Evolutionary conservation across 2,797 vertebrate species (phyloP).

Genomic region (Galagoides demidoff): DNA sequence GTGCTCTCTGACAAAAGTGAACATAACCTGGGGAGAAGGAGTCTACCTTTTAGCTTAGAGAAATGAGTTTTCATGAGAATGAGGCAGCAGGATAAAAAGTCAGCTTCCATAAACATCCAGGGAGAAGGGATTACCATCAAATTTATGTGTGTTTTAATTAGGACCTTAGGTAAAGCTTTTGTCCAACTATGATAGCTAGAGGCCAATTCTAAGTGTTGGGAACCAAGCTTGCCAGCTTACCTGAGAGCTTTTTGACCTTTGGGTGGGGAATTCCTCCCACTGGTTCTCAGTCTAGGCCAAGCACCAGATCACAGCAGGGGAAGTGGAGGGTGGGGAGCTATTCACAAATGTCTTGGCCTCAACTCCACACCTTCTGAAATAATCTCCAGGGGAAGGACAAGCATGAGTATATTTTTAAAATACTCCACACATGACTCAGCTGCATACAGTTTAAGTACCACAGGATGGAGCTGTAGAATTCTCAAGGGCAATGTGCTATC

Average conservation of each 20-base stretch:
- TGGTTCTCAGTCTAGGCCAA: not conserved
- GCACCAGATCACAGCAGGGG: not conserved
- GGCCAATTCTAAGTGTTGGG: not conserved
- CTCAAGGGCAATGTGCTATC: not conserved
- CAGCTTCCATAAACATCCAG: not conserved
- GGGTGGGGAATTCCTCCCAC: not conserved
- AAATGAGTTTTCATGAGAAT: not conserved
- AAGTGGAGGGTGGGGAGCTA: not conserved
- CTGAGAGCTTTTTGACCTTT: not conserved
- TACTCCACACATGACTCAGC: not conserved
- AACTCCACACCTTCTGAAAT: not conserved
- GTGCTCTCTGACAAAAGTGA: not conserved
- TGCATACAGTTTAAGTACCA: not conserved
- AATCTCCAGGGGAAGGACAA: not conserved
- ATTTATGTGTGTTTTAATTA: slow-evolving; percentile 36
- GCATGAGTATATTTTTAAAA: not conserved
- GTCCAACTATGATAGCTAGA: not conserved
- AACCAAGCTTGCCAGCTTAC: not conserved
- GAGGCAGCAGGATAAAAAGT: not conserved
- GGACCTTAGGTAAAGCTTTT: not conserved
- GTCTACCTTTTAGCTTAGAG: not conserved
- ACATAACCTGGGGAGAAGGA: not conserved
- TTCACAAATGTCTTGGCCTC: not conserved
- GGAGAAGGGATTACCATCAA: not conserved
- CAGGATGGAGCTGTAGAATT: not conserved